Percentiles rank a stretch among this genome's conserved stretches.
Conservation (phyloP, 2,797 vertebrate genomes). For the Rousettus madagascariensis region DNA sequence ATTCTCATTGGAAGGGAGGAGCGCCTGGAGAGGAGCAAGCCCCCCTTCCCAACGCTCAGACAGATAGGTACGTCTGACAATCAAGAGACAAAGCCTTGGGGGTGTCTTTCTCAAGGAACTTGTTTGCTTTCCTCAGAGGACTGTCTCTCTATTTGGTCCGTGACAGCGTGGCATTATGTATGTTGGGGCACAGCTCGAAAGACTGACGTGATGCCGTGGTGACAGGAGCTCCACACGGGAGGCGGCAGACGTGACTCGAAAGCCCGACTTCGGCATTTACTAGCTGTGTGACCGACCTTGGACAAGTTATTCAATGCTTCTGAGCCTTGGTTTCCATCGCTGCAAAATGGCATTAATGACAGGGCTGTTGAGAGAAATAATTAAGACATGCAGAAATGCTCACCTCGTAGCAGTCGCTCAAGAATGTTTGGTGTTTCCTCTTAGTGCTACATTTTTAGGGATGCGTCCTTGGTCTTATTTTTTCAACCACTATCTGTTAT, state of each 20-base stretch:
- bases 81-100: conserved; percentile 73
- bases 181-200: conserved; percentile 4
- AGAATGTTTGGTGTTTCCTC: not conserved
- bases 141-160: conserved; percentile 69
- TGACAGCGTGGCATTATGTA: conserved; percentile 70
- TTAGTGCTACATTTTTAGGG: not conserved
- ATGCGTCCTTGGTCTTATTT: not conserved
- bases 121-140: conserved; percentile 71
- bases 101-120: conserved; percentile 71
- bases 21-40: not conserved
- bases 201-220: not conserved
- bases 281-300: conserved; percentile 39
- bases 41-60: conserved; percentile 27
- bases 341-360: not conserved
- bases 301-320: not conserved
- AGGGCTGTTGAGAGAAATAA: not conserved
- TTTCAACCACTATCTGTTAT: not conserved
- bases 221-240: not conserved
- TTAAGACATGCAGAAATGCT: not conserved
- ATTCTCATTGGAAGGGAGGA: not conserved
- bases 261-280: not conserved
- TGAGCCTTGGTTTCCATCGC: not conserved
- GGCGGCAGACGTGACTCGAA: not conserved
- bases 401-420: not conserved
- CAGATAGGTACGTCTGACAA: conserved; percentile 77